Evolutionary conservation across 2,113 vertebrate genomes (phyloP).

Genomic region (Planiliza haematocheilus): DNA sequence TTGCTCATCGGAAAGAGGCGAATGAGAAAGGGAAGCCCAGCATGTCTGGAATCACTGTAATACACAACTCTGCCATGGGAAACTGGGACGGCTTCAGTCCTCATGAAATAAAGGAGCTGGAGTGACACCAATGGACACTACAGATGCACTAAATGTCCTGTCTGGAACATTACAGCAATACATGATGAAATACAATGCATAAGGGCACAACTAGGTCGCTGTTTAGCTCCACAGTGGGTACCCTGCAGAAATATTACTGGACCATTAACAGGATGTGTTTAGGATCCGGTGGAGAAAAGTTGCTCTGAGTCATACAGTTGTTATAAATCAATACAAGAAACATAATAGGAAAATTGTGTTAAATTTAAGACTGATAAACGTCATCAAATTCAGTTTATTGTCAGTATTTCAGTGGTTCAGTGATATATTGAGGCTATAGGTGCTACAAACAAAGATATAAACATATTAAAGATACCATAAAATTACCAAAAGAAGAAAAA

Average conservation of each 20-base stretch:
- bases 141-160: slow-evolving; percentile 7
- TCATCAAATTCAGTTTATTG: too few species aligned
- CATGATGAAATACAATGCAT: slow-evolving; percentile 6
- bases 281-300: too few species aligned
- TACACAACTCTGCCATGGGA: slow-evolving; percentile 27
- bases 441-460: too few species aligned
- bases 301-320: too few species aligned
- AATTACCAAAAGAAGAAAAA: too few species aligned
- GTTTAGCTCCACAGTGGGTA: not conserved
- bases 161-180: not conserved
- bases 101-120: not conserved
- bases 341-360: too few species aligned
- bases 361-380: too few species aligned
- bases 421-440: too few species aligned
- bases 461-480: too few species aligned
- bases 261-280: not conserved
- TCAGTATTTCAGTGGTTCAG: too few species aligned
- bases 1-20: slow-evolving; percentile 47
- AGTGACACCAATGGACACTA: slow-evolving; percentile 2
- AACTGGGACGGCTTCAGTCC: slow-evolving; percentile 37
- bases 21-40: slow-evolving; percentile 38
- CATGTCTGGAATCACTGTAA: slow-evolving; percentile 46
- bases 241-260: slow-evolving; percentile 1
- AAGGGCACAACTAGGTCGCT: not conserved
- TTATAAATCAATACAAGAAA: too few species aligned